Conservation (phyloP, 2,113 vertebrate species). For the Pyrgilauda ruficollis region DNA sequence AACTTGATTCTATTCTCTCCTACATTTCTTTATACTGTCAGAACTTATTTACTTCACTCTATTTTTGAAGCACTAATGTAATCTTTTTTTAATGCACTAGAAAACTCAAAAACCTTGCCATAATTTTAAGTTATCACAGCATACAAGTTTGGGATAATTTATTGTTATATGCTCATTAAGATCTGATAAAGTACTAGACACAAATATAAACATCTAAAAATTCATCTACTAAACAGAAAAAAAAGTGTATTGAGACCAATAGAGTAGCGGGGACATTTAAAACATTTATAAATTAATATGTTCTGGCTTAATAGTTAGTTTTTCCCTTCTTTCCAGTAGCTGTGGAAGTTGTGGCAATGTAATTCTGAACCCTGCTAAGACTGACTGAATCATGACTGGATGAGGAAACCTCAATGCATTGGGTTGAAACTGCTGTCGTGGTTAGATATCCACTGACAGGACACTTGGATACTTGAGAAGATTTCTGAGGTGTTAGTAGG, state of each 20-base stretch:
- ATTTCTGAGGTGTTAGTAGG: background rate
- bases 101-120: background rate
- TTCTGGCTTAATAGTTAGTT: background rate
- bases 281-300: background rate
- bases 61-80: slow-evolving; percentile 35
- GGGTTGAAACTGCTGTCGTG: background rate
- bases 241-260: background rate
- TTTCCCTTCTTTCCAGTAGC: background rate
- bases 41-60: slow-evolving; percentile 35
- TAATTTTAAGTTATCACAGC: background rate
- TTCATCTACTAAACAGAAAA: background rate
- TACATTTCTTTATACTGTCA: slow-evolving; percentile 37
- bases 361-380: background rate
- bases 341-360: background rate
- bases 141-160: background rate
- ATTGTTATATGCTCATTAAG: background rate
- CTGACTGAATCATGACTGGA: background rate
- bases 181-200: background rate
- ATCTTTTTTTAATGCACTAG: slow-evolving; percentile 6
- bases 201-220: background rate
- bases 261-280: background rate
- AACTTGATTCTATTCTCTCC: background rate
- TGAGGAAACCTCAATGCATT: background rate
- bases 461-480: background rate
- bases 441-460: background rate